phyloP scores from a whole-genome alignment of 2,113 vertebrate genomes.

The Crotalus viridis region DNA sequence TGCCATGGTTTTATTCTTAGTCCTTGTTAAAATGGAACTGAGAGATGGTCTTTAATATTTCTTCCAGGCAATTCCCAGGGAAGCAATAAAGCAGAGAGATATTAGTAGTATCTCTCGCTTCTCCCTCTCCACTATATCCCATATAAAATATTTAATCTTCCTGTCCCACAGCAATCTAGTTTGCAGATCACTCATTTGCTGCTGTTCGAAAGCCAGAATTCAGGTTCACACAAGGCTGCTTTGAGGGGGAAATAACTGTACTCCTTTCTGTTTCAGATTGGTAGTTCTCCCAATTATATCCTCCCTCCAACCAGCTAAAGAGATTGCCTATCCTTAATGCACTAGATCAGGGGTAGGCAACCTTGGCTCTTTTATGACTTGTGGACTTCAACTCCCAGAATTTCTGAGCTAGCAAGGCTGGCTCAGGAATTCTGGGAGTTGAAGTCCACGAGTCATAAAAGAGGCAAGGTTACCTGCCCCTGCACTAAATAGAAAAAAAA shows the following conservation, averaged over 20 bases:
- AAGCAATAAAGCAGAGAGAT: neutral
- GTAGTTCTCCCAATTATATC: neutral
- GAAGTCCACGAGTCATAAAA: too few species aligned
- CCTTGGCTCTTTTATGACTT: too few species aligned
- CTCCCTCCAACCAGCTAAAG: neutral
- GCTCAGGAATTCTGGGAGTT: too few species aligned
- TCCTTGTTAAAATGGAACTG: neutral
- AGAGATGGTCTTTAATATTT: neutral
- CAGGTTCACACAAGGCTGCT: neutral
- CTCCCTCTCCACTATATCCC: neutral
- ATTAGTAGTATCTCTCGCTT: neutral
- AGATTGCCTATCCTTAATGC: neutral
- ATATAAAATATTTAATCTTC: neutral
- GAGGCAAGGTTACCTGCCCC: too few species aligned
- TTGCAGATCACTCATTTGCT: neutral
- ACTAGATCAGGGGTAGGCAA: neutral
- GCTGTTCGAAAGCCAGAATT: neutral
- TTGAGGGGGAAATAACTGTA: neutral
- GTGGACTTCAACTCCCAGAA: too few species aligned
- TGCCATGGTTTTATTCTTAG: neutral
- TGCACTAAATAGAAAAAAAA: too few species aligned
- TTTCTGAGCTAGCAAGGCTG: too few species aligned
- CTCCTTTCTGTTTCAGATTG: neutral
- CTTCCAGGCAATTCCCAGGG: neutral
- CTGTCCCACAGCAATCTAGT: neutral